phyloP scores from a whole-genome alignment of 2,797 vertebrate genomes.

The Darevskia mixta region DNA sequence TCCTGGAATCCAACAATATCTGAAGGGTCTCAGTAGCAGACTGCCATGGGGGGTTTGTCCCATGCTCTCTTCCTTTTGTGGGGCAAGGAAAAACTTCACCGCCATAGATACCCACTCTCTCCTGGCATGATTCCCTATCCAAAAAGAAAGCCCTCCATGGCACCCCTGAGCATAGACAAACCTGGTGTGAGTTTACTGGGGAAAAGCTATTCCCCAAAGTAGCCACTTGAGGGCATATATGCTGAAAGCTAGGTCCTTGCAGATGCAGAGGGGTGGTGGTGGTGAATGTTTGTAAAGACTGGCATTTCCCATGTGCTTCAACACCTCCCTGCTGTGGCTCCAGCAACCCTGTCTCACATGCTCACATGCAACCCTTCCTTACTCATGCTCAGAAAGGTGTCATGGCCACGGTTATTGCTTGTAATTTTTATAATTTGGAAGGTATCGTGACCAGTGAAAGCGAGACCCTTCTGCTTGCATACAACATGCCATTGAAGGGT shows the following conservation, averaged over 20 bases:
- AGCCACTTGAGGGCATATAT: conserved; percentile 1
- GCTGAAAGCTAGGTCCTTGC: neutral
- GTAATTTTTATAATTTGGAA: neutral
- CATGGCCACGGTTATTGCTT: neutral
- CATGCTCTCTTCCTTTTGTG: neutral
- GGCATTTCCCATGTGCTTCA: neutral
- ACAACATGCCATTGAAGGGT: neutral
- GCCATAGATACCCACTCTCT: neutral
- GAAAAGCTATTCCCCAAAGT: neutral
- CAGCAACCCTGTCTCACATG: neutral
- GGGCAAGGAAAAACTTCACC: neutral
- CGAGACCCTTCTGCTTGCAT: neutral
- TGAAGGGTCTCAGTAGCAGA: too few species aligned
- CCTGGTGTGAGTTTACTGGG: neutral
- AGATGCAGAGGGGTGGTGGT: neutral
- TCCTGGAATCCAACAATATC: too few species aligned
- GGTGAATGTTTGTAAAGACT: too few species aligned
- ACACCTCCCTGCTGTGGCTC: neutral
- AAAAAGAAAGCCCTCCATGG: too few species aligned
- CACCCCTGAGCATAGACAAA: neutral
- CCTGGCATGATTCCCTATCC: neutral
- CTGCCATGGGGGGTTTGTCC: neutral
- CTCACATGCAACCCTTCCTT: too few species aligned
- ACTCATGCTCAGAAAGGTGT: neutral
- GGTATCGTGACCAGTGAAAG: neutral